Conservation (phyloP, 1,140 invertebrate genomes). For the Tetragonula clypearis region DNA sequence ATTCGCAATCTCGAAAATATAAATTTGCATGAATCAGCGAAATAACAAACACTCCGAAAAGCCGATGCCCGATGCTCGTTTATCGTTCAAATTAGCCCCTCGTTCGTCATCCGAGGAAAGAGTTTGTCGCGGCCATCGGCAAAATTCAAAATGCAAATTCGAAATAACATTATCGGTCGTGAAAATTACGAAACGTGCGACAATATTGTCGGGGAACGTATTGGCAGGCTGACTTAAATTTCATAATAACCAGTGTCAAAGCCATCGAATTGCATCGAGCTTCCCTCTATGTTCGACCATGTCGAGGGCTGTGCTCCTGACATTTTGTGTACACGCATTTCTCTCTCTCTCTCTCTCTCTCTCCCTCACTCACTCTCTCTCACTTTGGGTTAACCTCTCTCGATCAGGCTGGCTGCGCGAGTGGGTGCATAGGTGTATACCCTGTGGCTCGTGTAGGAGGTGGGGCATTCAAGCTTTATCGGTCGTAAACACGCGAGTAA, state of each 20-base stretch:
- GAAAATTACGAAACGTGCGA: neutral
- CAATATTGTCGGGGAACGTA: neutral
- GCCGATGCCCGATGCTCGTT: too few relatives aligned
- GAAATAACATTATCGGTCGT: neutral
- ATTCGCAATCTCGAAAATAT: too few relatives aligned
- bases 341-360: neutral
- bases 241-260: slow-evolving; percentile 24
- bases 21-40: too few relatives aligned
- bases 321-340: slow-evolving; percentile 43
- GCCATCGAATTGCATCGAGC: slow-evolving; percentile 1
- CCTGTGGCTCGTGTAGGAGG: slow-evolving; percentile 28
- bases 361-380: neutral
- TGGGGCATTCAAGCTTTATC: slow-evolving; percentile 65
- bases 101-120: neutral
- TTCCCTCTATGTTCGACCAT: slow-evolving; percentile 1
- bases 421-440: slow-evolving; percentile 7
- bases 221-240: neutral
- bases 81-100: too few relatives aligned
- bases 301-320: slow-evolving; percentile 47
- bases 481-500: slow-evolving; percentile 75
- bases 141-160: neutral
- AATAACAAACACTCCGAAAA: too few relatives aligned
- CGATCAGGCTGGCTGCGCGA: slow-evolving; percentile 6
- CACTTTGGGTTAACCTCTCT: neutral
- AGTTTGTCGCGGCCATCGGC: neutral